phyloP scores from a whole-genome alignment of 1,140 invertebrate genomes.

The Caerostris darwini region DNA sequence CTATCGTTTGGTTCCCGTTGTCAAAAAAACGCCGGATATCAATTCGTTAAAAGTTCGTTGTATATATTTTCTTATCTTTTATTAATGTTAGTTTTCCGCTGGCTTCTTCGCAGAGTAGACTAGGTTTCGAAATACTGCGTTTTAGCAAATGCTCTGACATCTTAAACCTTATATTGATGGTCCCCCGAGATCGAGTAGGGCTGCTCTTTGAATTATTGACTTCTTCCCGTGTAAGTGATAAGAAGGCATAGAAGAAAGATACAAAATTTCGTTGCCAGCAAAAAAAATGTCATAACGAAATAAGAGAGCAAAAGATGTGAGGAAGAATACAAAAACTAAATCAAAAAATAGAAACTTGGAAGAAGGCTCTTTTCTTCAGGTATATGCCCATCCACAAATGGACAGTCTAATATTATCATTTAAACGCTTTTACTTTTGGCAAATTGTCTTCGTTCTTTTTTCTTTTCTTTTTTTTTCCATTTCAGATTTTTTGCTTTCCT shows the following conservation, averaged over 20 bases:
- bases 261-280: too few relatives aligned
- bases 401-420: too few relatives aligned
- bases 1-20: constrained; percentile 28
- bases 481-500: too few relatives aligned
- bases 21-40: constrained; percentile 62
- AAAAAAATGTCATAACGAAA: too few relatives aligned
- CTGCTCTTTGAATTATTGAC: constrained; percentile 33
- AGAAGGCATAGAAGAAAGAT: not conserved
- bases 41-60: constrained; percentile 65
- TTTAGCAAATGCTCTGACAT: constrained; percentile 65
- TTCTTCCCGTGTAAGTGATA: constrained; percentile 1
- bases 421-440: too few relatives aligned
- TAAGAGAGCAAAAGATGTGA: too few relatives aligned
- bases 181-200: not conserved
- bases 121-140: constrained; percentile 32
- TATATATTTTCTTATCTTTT: constrained; percentile 71
- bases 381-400: too few relatives aligned
- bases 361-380: too few relatives aligned
- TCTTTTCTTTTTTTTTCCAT: too few relatives aligned
- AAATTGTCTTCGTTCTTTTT: too few relatives aligned
- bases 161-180: constrained; percentile 66
- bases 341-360: too few relatives aligned
- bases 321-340: too few relatives aligned
- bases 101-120: not conserved
- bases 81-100: constrained; percentile 64